Percentiles rank a stretch among this genome's conserved stretches.
Conservation (phyloP, 2,797 vertebrate species). For the Eulemur coronatus region DNA sequence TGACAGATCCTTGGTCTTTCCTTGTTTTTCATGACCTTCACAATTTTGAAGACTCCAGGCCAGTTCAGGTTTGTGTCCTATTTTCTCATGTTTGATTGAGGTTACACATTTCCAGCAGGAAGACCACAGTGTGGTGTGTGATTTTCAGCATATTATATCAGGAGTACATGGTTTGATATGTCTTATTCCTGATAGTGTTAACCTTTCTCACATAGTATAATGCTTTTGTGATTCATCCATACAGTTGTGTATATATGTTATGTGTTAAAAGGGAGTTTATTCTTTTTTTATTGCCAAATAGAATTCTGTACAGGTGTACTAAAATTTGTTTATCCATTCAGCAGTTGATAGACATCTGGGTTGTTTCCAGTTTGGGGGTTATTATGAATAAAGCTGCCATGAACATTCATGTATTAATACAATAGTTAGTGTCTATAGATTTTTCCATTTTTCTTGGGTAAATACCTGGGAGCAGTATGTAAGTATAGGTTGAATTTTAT, state of each 20-base stretch:
- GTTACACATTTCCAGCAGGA: neutral
- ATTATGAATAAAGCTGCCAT: neutral
- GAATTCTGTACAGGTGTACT: neutral
- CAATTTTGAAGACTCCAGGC: neutral
- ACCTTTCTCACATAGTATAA: neutral
- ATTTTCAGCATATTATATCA: neutral
- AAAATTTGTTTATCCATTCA: neutral
- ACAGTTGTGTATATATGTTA: neutral
- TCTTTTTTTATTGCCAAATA: neutral
- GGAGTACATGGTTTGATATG: neutral
- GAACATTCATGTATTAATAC: neutral
- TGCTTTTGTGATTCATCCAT: neutral
- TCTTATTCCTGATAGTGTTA: neutral
- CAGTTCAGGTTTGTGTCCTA: neutral
- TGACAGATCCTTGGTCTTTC: neutral
- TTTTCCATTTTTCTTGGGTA: neutral
- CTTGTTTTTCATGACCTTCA: neutral
- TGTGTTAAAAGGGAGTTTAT: neutral
- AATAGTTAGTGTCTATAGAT: neutral
- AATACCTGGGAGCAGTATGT: neutral
- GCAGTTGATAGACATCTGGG: neutral
- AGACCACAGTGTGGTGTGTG: neutral
- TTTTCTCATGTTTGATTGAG: conserved; percentile 1
- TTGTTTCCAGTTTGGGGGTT: neutral
- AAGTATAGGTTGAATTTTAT: neutral